Evolutionary conservation across 1,140 invertebrate species (phyloP).

Genomic region (Berghia stephanieae): DNA sequence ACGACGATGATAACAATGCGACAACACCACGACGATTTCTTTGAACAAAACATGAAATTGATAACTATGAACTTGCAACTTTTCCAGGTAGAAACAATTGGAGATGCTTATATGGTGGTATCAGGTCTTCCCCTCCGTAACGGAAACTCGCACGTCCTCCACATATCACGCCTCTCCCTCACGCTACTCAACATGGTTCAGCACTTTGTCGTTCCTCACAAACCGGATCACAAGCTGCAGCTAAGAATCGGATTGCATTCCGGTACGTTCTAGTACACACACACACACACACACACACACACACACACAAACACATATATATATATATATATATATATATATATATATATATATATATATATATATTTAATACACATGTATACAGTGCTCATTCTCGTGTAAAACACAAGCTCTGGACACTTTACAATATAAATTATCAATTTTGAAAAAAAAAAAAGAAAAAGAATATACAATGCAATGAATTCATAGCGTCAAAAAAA

Average conservation of each 20-base stretch:
- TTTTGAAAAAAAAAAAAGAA: too few species aligned
- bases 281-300: not conserved
- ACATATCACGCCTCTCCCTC: slow-evolving; percentile 84
- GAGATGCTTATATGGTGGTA: slow-evolving; percentile 94
- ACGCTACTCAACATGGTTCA: slow-evolving; percentile 85
- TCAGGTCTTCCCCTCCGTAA: slow-evolving; percentile 73
- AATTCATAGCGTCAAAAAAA: too few species aligned
- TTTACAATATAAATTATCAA: too few species aligned
- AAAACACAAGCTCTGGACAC: too few species aligned
- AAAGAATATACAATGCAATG: too few species aligned
- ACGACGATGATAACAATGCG: slow-evolving; percentile 2
- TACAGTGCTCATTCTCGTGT: too few species aligned
- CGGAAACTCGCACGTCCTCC: slow-evolving; percentile 71
- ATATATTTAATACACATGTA: too few species aligned
- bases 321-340: too few species aligned
- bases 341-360: too few species aligned
- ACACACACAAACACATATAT: not conserved
- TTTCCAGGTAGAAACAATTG: slow-evolving; percentile 92
- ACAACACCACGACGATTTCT: too few species aligned
- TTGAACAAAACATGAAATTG: too few species aligned
- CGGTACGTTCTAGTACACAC: slow-evolving; percentile 68
- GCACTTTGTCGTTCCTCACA: slow-evolving; percentile 89
- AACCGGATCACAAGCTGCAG: slow-evolving; percentile 81
- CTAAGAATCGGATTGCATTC: slow-evolving; percentile 95
- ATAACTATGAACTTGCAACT: too few species aligned